phyloP scores from a whole-genome alignment of 2,113 vertebrate genomes.

The Erinaceus europaeus region DNA sequence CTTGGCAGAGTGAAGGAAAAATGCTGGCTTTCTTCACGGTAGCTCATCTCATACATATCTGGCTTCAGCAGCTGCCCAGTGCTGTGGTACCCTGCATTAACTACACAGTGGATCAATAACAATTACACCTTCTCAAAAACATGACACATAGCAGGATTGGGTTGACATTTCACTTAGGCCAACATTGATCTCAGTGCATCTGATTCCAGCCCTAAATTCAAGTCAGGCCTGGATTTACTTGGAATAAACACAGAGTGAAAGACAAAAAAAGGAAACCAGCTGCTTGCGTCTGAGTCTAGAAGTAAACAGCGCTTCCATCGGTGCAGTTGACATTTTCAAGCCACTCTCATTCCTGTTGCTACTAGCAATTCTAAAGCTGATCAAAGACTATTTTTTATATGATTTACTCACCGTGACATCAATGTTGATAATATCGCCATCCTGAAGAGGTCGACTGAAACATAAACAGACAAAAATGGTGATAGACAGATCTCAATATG shows the following conservation, averaged over 20 bases:
- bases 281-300: slow-evolving; percentile 86
- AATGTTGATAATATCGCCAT: slow-evolving; percentile 92
- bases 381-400: slow-evolving; percentile 88
- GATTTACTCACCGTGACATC: slow-evolving; percentile 90
- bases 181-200: slow-evolving; percentile 97
- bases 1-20: slow-evolving; percentile 97
- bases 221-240: slow-evolving; percentile 89
- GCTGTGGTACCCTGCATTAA: slow-evolving; percentile 94
- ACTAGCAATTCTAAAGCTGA: slow-evolving; percentile 86
- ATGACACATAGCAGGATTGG: slow-evolving; percentile 96
- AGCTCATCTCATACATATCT: slow-evolving; percentile 98
- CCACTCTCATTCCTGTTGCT: slow-evolving; percentile 90
- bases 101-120: slow-evolving; percentile 98
- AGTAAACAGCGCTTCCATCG: slow-evolving; percentile 92
- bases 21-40: slow-evolving; percentile 94
- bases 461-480: slow-evolving; percentile 83
- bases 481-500: slow-evolving; percentile 84
- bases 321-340: slow-evolving; percentile 88
- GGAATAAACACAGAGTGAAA: slow-evolving; percentile 92
- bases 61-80: slow-evolving; percentile 93
- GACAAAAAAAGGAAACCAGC: slow-evolving; percentile 92
- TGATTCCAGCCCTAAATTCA: slow-evolving; percentile 95
- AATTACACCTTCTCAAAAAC: slow-evolving; percentile 99
- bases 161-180: slow-evolving; percentile 97
- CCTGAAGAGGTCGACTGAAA: slow-evolving; percentile 88